phyloP scores from a whole-genome alignment of 2,888 invertebrate genomes.

The Spisula solida region DNA sequence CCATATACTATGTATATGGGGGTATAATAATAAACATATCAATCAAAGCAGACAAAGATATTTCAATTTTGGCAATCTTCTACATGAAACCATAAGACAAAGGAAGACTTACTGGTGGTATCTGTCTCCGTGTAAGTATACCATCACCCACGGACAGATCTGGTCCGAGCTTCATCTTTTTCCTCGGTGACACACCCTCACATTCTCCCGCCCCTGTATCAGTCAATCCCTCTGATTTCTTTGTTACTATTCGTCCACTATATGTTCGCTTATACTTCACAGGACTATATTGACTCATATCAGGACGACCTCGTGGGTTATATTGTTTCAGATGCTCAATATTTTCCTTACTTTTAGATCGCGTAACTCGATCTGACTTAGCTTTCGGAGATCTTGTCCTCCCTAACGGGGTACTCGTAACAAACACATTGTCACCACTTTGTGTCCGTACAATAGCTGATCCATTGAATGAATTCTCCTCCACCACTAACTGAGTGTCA shows the following conservation, averaged over 20 bases:
- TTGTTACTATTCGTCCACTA: background rate
- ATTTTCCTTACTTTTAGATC: constrained; percentile 30
- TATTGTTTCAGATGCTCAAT: background rate
- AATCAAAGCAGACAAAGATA: background rate
- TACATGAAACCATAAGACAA: background rate
- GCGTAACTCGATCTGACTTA: background rate
- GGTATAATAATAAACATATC: background rate
- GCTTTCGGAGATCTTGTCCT: constrained; percentile 13
- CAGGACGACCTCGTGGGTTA: constrained; percentile 38
- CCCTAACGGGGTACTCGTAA: constrained; percentile 48
- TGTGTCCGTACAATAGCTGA: constrained; percentile 22
- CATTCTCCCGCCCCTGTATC: background rate
- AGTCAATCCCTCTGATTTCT: background rate
- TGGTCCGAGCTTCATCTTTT: constrained; percentile 57
- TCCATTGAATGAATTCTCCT: background rate
- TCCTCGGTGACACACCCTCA: constrained; percentile 51
- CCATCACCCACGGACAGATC: constrained; percentile 77
- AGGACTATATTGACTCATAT: constrained; percentile 50
- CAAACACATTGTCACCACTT: constrained; percentile 25
- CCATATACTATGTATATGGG: background rate
- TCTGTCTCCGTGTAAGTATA: constrained; percentile 76
- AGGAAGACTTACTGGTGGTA: constrained; percentile 76
- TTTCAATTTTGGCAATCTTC: no score
- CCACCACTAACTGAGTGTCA: background rate
- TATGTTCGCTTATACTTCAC: constrained; percentile 17